Evolutionary conservation across 2,113 vertebrate genomes (phyloP).

Genomic region (Rafetus swinhoei): DNA sequence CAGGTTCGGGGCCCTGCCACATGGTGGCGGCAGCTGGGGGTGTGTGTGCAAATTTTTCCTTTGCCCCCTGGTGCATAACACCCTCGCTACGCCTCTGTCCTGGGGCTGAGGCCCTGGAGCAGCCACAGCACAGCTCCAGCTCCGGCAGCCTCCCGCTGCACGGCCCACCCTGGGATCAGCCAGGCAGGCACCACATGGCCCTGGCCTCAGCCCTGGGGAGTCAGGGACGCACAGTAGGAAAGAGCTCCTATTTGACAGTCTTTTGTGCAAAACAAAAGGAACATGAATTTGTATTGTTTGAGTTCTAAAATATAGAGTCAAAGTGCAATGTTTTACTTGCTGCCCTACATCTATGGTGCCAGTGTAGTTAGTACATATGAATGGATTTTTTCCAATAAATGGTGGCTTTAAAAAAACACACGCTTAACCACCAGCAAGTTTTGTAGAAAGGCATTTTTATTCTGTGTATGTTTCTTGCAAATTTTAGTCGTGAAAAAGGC

Average conservation of each 20-base stretch:
- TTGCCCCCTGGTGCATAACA: no score
- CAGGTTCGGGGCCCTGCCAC: no score
- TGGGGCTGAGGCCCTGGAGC: no score
- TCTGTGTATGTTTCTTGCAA: not conserved
- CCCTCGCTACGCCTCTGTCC: no score
- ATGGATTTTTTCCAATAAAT: accelerated
- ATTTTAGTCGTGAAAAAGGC: not conserved
- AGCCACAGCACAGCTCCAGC: no score
- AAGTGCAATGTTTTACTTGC: not conserved
- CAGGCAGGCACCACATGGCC: no score
- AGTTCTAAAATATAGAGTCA: accelerated
- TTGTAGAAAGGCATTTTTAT: not conserved
- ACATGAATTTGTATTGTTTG: accelerated
- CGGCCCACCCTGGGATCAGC: no score
- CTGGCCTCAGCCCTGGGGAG: no score
- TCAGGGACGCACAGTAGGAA: accelerated
- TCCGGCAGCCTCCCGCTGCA: no score
- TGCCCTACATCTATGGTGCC: not conserved
- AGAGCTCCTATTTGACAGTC: not conserved
- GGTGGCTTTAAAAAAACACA: not conserved
- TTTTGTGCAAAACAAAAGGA: not conserved
- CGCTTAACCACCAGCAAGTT: not conserved
- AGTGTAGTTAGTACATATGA: accelerated
- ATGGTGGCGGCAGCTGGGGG: no score
- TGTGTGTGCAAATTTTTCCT: no score